Evolutionary conservation across 2,113 vertebrate species (phyloP).

Genomic region (Zingel zingel): DNA sequence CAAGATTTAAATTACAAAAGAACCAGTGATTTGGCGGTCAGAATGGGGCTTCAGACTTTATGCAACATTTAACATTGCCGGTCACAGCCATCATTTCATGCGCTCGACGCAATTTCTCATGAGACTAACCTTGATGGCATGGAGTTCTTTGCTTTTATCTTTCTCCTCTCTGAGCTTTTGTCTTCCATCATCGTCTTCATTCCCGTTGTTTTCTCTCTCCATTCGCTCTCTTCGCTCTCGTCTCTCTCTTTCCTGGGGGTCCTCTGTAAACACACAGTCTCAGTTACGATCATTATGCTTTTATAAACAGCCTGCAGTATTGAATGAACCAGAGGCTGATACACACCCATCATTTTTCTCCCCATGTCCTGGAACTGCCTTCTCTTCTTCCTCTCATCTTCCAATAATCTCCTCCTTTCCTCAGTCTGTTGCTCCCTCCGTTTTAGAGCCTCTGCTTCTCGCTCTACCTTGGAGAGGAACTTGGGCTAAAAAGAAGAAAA

Average conservation of each 20-base stretch:
- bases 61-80: background rate
- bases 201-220: conserved; percentile 96
- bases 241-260: conserved; percentile 95
- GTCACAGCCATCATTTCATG: background rate
- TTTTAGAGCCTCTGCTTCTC: conserved; percentile 94
- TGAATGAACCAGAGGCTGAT: background rate
- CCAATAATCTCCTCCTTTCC: conserved; percentile 89
- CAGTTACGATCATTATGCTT: background rate
- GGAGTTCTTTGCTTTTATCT: conserved; percentile 96
- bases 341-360: conserved; percentile 95
- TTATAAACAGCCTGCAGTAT: background rate
- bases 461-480: conserved; percentile 94
- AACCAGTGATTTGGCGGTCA: background rate
- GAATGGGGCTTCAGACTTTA: background rate
- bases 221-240: conserved; percentile 94
- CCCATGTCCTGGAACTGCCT: conserved; percentile 96
- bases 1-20: background rate
- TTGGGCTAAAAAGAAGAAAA: conserved; percentile 88
- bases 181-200: conserved; percentile 93
- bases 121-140: conserved; percentile 92
- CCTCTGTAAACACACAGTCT: conserved; percentile 85
- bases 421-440: conserved; percentile 91
- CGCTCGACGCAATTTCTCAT: background rate
- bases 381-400: conserved; percentile 95
- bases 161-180: conserved; percentile 98